Percentiles rank a stretch among this genome's conserved stretches.
These are phyloP conservation scores for Neofelis nebulosa DNA, from an alignment of 2,113 vertebrate genomes.

Conservation along the genomic window DNA sequence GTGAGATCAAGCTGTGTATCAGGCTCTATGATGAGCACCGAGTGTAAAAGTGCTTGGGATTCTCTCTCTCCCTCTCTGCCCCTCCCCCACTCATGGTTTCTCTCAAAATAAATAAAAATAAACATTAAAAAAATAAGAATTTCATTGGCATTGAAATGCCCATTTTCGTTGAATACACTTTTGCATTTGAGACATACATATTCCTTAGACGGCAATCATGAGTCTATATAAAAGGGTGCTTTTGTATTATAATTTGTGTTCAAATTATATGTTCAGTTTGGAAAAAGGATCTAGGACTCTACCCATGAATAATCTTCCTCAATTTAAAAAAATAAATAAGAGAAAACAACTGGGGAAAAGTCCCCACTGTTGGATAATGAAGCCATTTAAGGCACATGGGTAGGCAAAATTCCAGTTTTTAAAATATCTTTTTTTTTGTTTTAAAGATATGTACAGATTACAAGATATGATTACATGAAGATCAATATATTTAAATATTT, in stretches of 20 bases:
- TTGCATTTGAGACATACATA: not conserved
- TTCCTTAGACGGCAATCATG: not conserved
- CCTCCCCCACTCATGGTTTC: too few relatives aligned
- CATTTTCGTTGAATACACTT: not conserved
- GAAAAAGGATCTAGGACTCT: not conserved
- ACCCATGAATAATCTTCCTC: not conserved
- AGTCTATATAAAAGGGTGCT: not conserved
- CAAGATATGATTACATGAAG: not conserved
- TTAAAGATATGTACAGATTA: not conserved
- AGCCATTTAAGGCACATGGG: not conserved
- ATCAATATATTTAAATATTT: not conserved
- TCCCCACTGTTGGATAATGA: not conserved
- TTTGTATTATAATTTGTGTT: not conserved
- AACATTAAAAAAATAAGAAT: not conserved
- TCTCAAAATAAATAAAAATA: too few relatives aligned
- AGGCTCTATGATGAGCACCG: too few relatives aligned
- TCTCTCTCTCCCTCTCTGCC: too few relatives aligned
- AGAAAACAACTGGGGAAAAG: not conserved
- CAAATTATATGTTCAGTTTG: not conserved
- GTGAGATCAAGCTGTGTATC: too few relatives aligned
- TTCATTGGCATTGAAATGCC: not conserved
- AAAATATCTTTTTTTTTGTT: constrained; percentile 36
- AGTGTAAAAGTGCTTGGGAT: too few relatives aligned
- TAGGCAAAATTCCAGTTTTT: not conserved
- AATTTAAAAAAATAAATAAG: not conserved